A percentile compares a stretch with the other conserved stretches of the same genome.
phyloP scores from a whole-genome alignment of 2,113 vertebrate species.

The Apistogramma diplotaenia region DNA sequence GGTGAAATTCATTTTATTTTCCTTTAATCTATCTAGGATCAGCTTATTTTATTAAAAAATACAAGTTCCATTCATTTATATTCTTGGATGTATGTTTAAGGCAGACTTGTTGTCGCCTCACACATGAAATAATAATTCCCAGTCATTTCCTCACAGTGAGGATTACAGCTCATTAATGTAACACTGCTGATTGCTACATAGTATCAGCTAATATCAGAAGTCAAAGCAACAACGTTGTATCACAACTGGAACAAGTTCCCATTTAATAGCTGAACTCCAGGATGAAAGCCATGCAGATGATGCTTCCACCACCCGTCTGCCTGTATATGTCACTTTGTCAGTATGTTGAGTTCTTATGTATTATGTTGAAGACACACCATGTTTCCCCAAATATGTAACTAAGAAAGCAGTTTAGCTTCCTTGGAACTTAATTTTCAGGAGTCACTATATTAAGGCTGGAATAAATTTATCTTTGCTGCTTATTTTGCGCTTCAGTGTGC shows the following conservation, averaged over 20 bases:
- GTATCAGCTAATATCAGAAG: no score
- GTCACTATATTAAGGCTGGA: not conserved
- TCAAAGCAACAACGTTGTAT: no score
- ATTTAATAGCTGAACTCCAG: no score
- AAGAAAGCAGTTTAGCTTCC: not conserved
- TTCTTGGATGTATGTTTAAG: not conserved
- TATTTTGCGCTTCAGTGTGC: not conserved
- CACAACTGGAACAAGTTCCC: no score
- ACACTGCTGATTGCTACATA: no score
- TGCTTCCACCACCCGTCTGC: no score
- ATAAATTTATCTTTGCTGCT: not conserved
- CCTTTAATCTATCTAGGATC: not conserved
- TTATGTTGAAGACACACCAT: rapidly evolving
- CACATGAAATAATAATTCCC: no score
- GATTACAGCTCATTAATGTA: no score
- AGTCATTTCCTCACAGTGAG: not conserved
- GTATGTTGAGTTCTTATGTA: not conserved
- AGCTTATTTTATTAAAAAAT: not conserved
- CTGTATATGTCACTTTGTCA: not conserved
- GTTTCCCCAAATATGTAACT: not conserved
- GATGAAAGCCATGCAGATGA: no score
- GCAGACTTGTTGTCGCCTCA: not conserved
- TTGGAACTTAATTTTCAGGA: not conserved
- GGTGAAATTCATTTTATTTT: not conserved
- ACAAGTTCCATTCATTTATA: not conserved